Conservation (phyloP, 1,140 invertebrate species). For the Hylaeus anthracinus region DNA sequence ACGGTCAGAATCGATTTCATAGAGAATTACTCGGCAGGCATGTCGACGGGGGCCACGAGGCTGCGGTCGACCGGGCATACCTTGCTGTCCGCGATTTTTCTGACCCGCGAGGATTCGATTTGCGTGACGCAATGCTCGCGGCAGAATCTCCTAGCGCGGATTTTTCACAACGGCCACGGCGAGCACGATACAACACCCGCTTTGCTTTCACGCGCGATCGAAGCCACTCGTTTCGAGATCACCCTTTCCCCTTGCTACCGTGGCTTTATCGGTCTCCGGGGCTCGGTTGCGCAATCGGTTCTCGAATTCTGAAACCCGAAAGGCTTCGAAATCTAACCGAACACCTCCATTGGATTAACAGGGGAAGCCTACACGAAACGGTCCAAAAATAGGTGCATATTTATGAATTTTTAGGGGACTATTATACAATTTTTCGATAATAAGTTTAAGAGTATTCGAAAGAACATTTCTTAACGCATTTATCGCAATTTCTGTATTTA, state of each 20-base stretch:
- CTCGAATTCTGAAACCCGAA: not conserved
- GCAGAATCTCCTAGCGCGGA: constrained; percentile 40
- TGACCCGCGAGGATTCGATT: constrained; percentile 56
- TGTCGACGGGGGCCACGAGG: constrained; percentile 19
- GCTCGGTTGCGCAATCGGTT: constrained; percentile 1
- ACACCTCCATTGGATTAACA: too few relatives aligned
- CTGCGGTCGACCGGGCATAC: constrained; percentile 30
- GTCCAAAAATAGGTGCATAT: too few relatives aligned
- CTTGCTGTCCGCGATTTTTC: constrained; percentile 56
- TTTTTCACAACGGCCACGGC: constrained; percentile 36
- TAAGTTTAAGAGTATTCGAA: too few relatives aligned
- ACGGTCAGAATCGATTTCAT: constrained; percentile 63
- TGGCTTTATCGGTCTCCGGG: constrained; percentile 5
- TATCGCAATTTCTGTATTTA: too few relatives aligned
- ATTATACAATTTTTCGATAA: too few relatives aligned
- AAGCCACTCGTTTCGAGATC: constrained; percentile 39
- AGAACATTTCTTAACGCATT: too few relatives aligned
- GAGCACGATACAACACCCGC: constrained; percentile 43
- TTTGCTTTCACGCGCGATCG: constrained; percentile 46
- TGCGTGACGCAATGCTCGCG: constrained; percentile 53
- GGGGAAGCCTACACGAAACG: too few relatives aligned
- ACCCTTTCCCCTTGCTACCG: constrained; percentile 31
- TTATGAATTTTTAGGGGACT: too few relatives aligned
- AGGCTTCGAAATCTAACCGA: not conserved
- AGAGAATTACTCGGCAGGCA: constrained; percentile 56